Conservation (phyloP, 2,797 vertebrate species). For the Sebastes wilsoni region DNA sequence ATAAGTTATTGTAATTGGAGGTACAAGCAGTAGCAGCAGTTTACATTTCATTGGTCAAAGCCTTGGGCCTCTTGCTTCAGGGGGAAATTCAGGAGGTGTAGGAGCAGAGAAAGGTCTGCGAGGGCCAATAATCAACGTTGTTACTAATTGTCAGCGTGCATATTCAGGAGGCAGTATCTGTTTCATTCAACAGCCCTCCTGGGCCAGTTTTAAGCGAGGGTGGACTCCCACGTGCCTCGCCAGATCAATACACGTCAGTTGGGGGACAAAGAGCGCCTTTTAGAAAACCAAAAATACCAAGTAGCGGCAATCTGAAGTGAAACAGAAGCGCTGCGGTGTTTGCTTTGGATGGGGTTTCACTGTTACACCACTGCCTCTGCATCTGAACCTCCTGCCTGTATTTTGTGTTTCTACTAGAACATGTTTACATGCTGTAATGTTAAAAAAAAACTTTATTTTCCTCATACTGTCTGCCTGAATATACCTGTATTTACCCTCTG, state of each 20-base stretch:
- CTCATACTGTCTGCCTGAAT: too few species aligned
- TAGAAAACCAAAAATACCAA: slow-evolving; percentile 55
- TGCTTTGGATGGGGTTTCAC: slow-evolving; percentile 73
- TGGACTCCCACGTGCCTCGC: slow-evolving; percentile 28
- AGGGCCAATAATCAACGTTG: slow-evolving; percentile 30
- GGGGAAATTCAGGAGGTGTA: slow-evolving; percentile 17
- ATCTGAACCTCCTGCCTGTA: slow-evolving; percentile 22
- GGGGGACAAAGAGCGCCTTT: slow-evolving; percentile 65
- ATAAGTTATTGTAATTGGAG: slow-evolving; percentile 1
- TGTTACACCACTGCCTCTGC: slow-evolving; percentile 18
- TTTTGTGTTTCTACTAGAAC: too few species aligned
- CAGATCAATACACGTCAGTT: slow-evolving; percentile 41
- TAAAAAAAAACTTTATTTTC: too few species aligned
- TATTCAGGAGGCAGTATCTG: slow-evolving; percentile 48
- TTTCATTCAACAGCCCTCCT: slow-evolving; percentile 47
- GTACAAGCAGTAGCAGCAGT: neutral
- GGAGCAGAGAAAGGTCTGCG: slow-evolving; percentile 4
- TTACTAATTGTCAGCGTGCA: slow-evolving; percentile 27
- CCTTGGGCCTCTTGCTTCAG: slow-evolving; percentile 8
- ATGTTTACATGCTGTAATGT: too few species aligned
- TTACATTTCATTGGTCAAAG: slow-evolving; percentile 1
- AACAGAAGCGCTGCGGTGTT: slow-evolving; percentile 62
- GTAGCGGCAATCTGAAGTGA: slow-evolving; percentile 48
- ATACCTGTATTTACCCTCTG: too few species aligned
- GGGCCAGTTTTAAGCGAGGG: slow-evolving; percentile 34